Conservation (phyloP, 2,888 invertebrate species). For the Drosophila bunnanda region DNA sequence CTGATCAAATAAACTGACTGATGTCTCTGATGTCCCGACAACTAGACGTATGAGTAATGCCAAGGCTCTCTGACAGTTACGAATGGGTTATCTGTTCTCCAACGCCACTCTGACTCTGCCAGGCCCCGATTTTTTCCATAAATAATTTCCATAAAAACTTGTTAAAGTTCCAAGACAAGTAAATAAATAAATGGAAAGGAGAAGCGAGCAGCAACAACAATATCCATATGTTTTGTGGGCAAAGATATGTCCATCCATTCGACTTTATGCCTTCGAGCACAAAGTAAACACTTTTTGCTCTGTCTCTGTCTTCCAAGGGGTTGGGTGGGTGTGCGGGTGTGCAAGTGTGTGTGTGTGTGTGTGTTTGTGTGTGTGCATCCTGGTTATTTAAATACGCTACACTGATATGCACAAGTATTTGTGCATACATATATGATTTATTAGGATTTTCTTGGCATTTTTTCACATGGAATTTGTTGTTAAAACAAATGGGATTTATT, state of each 20-base stretch:
- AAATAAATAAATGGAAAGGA: constrained; percentile 59
- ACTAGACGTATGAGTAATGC: constrained; percentile 57
- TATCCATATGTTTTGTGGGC: constrained; percentile 29
- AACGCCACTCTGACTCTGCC: background rate
- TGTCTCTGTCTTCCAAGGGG: constrained; percentile 7
- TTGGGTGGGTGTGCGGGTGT: background rate
- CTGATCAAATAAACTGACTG: background rate
- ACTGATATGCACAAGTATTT: background rate
- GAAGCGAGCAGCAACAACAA: constrained; percentile 1
- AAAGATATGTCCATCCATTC: constrained; percentile 34
- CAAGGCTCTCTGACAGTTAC: constrained; percentile 23
- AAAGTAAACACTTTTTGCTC: constrained; percentile 60
- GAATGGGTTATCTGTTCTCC: constrained; percentile 9
- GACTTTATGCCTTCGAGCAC: constrained; percentile 61
- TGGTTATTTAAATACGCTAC: constrained; percentile 17
- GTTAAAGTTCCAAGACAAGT: constrained; percentile 63
- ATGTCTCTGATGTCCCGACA: constrained; percentile 25
- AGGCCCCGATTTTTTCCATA: constrained; percentile 49
- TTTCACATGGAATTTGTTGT: no score
- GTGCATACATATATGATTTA: background rate
- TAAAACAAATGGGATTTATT: no score
- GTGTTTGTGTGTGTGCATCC: constrained; percentile 7
- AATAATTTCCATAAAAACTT: constrained; percentile 72
- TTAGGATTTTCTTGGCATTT: background rate
- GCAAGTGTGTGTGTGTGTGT: background rate